These are phyloP conservation scores for Barnardius zonarius DNA, from an alignment of 2,113 vertebrate genomes.

Conservation along the genomic window DNA sequence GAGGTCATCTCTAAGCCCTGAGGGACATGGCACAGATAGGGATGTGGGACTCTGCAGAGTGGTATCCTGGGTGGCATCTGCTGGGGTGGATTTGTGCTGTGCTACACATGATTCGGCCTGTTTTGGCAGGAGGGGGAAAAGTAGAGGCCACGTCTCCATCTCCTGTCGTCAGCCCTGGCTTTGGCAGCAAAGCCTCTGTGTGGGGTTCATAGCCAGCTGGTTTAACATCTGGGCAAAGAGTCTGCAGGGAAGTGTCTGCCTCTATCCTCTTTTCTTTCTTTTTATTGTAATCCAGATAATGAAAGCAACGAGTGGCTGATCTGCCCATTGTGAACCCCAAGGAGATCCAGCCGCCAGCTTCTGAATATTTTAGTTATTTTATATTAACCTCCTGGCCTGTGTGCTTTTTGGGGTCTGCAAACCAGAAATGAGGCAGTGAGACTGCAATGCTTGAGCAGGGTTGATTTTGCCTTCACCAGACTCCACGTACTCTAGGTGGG, in stretches of 20 bases:
- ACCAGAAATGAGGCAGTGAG: background rate
- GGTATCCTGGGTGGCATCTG: background rate
- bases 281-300: constrained; percentile 40
- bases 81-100: background rate
- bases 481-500: background rate
- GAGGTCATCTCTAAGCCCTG: background rate
- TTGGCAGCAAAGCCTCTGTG: background rate
- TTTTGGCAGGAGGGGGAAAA: background rate
- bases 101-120: background rate
- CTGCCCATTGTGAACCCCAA: background rate
- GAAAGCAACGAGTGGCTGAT: background rate
- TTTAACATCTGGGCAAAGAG: background rate
- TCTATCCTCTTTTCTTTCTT: background rate
- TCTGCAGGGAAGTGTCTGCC: background rate
- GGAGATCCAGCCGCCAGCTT: background rate
- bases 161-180: background rate
- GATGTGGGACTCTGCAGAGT: background rate
- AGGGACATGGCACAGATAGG: background rate
- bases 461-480: background rate
- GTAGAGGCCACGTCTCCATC: background rate
- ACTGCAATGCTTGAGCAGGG: background rate
- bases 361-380: constrained; percentile 19
- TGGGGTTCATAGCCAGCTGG: background rate
- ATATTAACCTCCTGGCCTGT: background rate
- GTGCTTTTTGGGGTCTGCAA: background rate